A percentile compares a stretch with the other conserved stretches of the same genome.
Evolutionary conservation across 2,888 invertebrate species (phyloP).

Genomic region (Rhamnusium bicolor): DNA sequence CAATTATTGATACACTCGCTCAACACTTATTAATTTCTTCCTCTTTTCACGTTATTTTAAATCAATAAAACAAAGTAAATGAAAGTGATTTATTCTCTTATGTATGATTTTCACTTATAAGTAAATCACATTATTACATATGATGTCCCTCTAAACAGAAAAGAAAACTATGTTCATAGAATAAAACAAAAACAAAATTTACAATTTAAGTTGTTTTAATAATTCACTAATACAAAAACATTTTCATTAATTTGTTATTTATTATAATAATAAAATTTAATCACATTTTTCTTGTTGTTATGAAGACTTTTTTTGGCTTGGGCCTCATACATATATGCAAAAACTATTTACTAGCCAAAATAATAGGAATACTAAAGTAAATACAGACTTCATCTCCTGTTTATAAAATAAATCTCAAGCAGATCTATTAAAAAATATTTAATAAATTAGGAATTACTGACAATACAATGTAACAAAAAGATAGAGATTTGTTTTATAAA

Average conservation of each 20-base stretch:
- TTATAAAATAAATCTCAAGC: slow-evolving; percentile 37
- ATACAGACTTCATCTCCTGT: slow-evolving; percentile 12
- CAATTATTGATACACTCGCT: background rate
- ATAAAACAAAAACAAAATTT: slow-evolving; percentile 63
- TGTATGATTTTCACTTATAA: slow-evolving; percentile 64
- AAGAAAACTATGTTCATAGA: slow-evolving; percentile 59
- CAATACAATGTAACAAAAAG: slow-evolving; percentile 28
- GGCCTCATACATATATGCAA: slow-evolving; percentile 66
- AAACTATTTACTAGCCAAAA: slow-evolving; percentile 51
- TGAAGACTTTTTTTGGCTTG: slow-evolving; percentile 69
- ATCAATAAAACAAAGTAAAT: slow-evolving; percentile 49
- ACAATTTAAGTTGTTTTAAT: slow-evolving; percentile 67
- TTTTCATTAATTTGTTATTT: slow-evolving; percentile 68
- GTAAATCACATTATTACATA: slow-evolving; percentile 66
- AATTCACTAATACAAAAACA: slow-evolving; percentile 71
- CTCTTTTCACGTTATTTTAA: background rate
- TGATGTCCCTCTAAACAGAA: slow-evolving; percentile 66
- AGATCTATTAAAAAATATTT: slow-evolving; percentile 44
- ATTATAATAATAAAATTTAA: slow-evolving; percentile 70
- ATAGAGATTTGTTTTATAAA: slow-evolving; percentile 31
- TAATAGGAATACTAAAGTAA: slow-evolving; percentile 25
- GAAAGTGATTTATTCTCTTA: slow-evolving; percentile 68
- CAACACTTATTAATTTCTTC: background rate
- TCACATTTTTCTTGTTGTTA: slow-evolving; percentile 71
- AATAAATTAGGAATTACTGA: slow-evolving; percentile 45